phyloP scores from a whole-genome alignment of 2,113 vertebrate species.

The Saccopteryx bilineata region DNA sequence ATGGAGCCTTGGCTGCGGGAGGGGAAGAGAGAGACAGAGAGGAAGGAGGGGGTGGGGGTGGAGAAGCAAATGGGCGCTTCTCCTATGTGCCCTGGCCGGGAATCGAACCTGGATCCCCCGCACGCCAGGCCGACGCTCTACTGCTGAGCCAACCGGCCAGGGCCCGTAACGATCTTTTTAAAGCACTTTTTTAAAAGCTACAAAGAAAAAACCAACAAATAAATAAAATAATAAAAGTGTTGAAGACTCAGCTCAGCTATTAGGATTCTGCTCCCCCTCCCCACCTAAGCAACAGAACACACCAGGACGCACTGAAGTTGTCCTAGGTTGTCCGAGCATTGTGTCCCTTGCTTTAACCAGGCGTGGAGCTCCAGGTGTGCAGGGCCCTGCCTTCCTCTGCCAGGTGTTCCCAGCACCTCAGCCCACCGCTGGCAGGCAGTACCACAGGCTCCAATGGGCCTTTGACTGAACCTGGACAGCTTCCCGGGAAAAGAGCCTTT shows the following conservation, averaged over 20 bases:
- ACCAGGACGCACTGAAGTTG: neutral
- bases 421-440: neutral
- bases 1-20: no score
- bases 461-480: neutral
- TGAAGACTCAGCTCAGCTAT: neutral
- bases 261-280: neutral
- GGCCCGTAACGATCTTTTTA: neutral
- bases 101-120: no score
- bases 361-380: neutral
- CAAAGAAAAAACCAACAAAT: no score
- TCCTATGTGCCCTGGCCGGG: no score
- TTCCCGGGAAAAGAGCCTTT: neutral
- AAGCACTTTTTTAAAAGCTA: neutral
- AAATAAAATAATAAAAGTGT: neutral
- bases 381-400: neutral
- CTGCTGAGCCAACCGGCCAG: no score
- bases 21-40: no score
- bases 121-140: no score
- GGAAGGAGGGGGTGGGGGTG: no score
- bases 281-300: neutral
- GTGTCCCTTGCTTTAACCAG: neutral
- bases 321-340: neutral
- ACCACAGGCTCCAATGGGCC: neutral
- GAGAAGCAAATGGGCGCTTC: no score
- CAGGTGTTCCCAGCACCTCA: neutral